A percentile compares a stretch with the other conserved stretches of the same genome.
Evolutionary conservation across 2,797 vertebrate genomes (phyloP).

Genomic region (Moxostoma hubbsi): DNA sequence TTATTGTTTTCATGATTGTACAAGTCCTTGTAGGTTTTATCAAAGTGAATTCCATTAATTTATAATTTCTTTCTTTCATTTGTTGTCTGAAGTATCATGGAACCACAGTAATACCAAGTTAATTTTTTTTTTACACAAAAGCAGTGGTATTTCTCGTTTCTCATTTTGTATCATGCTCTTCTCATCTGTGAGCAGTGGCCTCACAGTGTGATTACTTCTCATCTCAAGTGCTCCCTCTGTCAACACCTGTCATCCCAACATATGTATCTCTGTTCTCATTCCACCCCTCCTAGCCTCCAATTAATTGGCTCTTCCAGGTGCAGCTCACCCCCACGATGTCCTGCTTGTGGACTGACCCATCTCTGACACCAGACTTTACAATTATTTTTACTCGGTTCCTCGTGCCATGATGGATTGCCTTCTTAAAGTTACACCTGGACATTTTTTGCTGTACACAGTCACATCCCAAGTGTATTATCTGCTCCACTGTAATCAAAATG

Average conservation of each 20-base stretch:
- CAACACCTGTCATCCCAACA: slow-evolving; percentile 78
- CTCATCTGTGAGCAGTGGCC: slow-evolving; percentile 69
- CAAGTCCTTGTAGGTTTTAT: too few relatives aligned
- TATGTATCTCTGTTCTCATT: slow-evolving; percentile 65
- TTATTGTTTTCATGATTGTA: too few relatives aligned
- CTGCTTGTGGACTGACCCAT: slow-evolving; percentile 25
- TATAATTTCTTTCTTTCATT: too few relatives aligned
- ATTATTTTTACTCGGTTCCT: slow-evolving; percentile 28
- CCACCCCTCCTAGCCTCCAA: slow-evolving; percentile 52
- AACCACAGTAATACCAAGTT: not conserved
- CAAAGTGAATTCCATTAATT: too few relatives aligned
- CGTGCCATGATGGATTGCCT: slow-evolving; percentile 47
- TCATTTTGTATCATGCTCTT: slow-evolving; percentile 51
- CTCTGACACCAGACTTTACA: slow-evolving; percentile 35
- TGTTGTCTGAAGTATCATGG: not conserved
- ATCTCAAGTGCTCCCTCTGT: slow-evolving; percentile 79
- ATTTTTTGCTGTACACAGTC: slow-evolving; percentile 43
- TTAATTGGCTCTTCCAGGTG: slow-evolving; percentile 70
- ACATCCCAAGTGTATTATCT: slow-evolving; percentile 31
- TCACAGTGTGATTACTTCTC: slow-evolving; percentile 78
- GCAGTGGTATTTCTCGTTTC: slow-evolving; percentile 37
- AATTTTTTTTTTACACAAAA: too few relatives aligned
- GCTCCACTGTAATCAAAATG: slow-evolving; percentile 22
- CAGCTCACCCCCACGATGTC: slow-evolving; percentile 2
- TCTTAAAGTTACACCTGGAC: slow-evolving; percentile 43